These are phyloP conservation scores for Nasonovia ribisnigri DNA, from an alignment of 2,888 invertebrate genomes.

Conservation along the genomic window DNA sequence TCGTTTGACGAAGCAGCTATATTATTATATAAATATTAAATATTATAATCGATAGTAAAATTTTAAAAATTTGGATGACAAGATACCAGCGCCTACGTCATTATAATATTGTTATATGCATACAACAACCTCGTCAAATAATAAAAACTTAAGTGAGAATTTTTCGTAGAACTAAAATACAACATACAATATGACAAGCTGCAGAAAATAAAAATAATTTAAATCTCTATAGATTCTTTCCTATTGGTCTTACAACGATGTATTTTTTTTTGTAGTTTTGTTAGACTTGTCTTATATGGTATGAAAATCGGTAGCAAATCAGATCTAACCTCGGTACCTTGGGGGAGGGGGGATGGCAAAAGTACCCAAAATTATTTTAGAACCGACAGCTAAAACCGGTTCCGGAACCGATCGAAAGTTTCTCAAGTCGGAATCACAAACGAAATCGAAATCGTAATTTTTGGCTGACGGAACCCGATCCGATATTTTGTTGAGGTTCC, in stretches of 20 bases:
- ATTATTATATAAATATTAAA: not conserved
- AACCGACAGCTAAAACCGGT: not conserved
- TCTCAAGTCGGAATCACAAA: not conserved
- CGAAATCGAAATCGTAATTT: not conserved
- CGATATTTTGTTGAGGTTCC: not conserved
- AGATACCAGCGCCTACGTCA: not conserved
- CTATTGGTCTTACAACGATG: not conserved
- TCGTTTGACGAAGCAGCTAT: not conserved
- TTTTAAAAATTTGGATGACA: not conserved
- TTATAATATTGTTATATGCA: not conserved
- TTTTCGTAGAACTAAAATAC: not conserved
- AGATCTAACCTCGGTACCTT: not conserved
- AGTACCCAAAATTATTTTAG: not conserved
- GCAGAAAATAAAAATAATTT: not conserved
- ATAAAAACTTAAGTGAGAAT: not conserved
- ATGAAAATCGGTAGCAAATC: not conserved
- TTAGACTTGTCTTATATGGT: not conserved
- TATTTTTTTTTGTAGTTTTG: not conserved
- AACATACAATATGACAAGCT: not conserved
- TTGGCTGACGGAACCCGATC: not conserved
- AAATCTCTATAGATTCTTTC: not conserved
- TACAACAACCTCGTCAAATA: not conserved
- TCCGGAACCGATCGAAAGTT: not conserved
- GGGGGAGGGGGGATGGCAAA: accelerated
- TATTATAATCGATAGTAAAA: not conserved